Evolutionary conservation across 2,113 vertebrate genomes (phyloP).

Genomic region (Otolemur garnettii): DNA sequence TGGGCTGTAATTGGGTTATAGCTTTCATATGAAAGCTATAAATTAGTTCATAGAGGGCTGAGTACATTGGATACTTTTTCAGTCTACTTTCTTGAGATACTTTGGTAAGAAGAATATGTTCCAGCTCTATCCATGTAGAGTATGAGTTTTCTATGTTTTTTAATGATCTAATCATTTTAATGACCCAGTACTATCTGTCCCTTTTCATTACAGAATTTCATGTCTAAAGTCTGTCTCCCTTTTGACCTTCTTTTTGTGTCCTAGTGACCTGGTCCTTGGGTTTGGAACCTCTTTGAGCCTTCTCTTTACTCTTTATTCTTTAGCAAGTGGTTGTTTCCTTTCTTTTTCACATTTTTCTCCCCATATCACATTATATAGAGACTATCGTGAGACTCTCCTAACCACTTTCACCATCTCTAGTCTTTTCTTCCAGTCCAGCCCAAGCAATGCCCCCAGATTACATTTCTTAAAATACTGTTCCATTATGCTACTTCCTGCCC

Average conservation of each 20-base stretch:
- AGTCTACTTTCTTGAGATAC: too few relatives aligned
- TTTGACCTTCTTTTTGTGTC: not conserved
- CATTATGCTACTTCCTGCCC: not conserved
- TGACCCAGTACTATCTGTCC: not conserved
- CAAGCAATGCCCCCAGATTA: not conserved
- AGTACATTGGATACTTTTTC: too few relatives aligned
- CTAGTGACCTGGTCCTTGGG: not conserved
- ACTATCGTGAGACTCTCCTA: not conserved
- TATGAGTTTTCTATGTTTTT: conserved; percentile 2
- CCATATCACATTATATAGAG: not conserved
- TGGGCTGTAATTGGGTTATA: too few relatives aligned
- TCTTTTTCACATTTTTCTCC: not conserved
- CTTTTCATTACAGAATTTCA: not conserved
- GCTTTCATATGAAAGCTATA: too few relatives aligned
- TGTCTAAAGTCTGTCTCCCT: not conserved
- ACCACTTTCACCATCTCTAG: not conserved
- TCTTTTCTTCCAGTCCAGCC: not conserved
- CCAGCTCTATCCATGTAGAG: not conserved
- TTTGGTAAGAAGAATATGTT: too few relatives aligned
- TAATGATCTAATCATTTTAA: not conserved
- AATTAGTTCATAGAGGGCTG: too few relatives aligned
- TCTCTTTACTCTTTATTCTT: not conserved
- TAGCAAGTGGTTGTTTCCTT: not conserved
- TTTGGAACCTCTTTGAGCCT: not conserved
- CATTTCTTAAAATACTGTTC: conserved; percentile 17